Base-by-base conservation (phyloP, 2,888 invertebrate genomes). In the Phalera bucephala region DNA sequence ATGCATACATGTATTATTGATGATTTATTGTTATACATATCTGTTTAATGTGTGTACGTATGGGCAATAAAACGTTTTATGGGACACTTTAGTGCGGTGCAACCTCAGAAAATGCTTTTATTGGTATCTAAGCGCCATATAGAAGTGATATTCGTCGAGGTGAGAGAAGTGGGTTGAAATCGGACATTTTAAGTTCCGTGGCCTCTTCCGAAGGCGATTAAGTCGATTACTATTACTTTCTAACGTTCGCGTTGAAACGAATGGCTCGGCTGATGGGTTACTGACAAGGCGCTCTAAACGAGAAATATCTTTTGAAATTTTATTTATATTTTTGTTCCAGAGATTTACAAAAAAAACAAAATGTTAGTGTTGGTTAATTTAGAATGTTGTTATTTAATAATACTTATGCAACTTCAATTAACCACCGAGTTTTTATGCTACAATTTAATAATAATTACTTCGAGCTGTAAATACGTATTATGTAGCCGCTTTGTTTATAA, bases 11-110 rank as follows among this genome's bases (percentile, higher is more conserved):
- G 61, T 74, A 76, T 77, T 82, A 80, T 76, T 73, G 66, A 77
- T 85, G 84, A 88, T 87, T 87, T 86, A 86, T 85, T 73, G 63
- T 69, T 70, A 73, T 77, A 75, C 70, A 72, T 82, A 79, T 81
- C 74, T 75, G 67, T 75, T 78, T 83, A 84, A 85, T 83, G 82
- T 80, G 79, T 84, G 81, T 80, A 76, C 62, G 74, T 80, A 82
- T 80, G 80, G 79, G 61, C 73, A 65, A 80, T 86, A 82, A 85
- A 84, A 72, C 62, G 72, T 79, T 87, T 87, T 84, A 85, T 82
- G 80, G 69, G 76, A 75, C 80, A 78, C 63, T 80, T 81, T 72
- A 84, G 74, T 70, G 74, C 73, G 67, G 68, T 66, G 69, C 72
- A 80, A 79, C 79, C 72, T 78, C 79, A 68, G 75, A 75, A 74